These are phyloP conservation scores for Micromys minutus DNA, from an alignment of 2,113 vertebrate species.

Conservation along the genomic window DNA sequence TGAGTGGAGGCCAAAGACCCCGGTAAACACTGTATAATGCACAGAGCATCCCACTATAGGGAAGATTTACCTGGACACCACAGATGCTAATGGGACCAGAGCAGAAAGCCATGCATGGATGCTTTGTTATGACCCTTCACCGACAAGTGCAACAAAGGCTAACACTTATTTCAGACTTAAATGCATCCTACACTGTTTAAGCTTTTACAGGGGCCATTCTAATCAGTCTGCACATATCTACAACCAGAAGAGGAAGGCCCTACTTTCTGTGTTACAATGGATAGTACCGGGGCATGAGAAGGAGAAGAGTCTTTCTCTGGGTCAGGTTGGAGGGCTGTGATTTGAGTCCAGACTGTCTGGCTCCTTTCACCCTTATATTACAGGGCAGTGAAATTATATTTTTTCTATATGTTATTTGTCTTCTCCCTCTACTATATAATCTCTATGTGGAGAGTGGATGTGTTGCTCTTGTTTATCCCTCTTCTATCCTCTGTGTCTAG, in stretches of 20 bases:
- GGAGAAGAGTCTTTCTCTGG: not conserved
- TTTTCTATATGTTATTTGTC: slow-evolving; percentile 6
- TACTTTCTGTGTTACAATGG: not conserved
- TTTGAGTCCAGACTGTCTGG: slow-evolving; percentile 13
- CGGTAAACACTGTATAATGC: not conserved
- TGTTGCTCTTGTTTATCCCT: not conserved
- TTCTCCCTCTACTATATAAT: not conserved
- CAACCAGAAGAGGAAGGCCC: not conserved
- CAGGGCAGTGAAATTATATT: not conserved
- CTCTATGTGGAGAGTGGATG: not conserved
- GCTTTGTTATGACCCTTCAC: not conserved
- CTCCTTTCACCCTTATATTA: slow-evolving; percentile 18
- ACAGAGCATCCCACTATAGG: not conserved
- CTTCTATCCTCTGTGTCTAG: slow-evolving; percentile 1
- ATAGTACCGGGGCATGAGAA: not conserved
- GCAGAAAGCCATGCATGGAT: not conserved
- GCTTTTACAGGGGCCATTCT: not conserved
- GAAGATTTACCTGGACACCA: not conserved
- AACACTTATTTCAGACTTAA: not conserved
- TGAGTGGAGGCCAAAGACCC: not conserved
- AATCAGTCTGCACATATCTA: not conserved
- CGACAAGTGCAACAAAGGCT: not conserved
- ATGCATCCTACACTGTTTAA: not conserved
- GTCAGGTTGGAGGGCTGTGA: slow-evolving; percentile 3
- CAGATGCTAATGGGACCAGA: not conserved